Evolutionary conservation across 2,888 invertebrate species (phyloP).

Genomic region (Lycaena phlaeas): DNA sequence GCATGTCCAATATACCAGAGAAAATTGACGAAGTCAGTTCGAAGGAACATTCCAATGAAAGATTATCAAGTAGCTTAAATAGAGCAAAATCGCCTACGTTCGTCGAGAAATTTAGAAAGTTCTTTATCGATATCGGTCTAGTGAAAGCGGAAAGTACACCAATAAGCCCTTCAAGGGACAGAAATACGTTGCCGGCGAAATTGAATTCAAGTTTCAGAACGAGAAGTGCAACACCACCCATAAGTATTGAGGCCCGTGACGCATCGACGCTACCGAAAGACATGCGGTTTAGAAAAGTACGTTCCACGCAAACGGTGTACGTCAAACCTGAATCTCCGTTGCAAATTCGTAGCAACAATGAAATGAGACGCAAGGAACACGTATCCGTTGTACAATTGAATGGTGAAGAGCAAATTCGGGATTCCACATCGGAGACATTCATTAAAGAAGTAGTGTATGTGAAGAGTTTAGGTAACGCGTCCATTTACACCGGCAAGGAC

Average conservation of each 20-base stretch:
- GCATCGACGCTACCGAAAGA: constrained; percentile 59
- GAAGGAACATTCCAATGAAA: constrained; percentile 42
- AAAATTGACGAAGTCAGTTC: constrained; percentile 47
- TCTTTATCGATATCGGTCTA: constrained; percentile 56
- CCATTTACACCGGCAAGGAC: constrained; percentile 47
- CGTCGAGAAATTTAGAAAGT: constrained; percentile 62
- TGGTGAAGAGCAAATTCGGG: constrained; percentile 43
- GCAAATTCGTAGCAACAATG: constrained; percentile 25
- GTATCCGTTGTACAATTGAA: constrained; percentile 57
- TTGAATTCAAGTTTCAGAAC: constrained; percentile 48
- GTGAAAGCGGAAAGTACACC: constrained; percentile 42
- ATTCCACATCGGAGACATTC: constrained; percentile 36
- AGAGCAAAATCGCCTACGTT: constrained; percentile 60
- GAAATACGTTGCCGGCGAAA: constrained; percentile 51
- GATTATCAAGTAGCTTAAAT: constrained; percentile 50
- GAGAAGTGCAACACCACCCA: constrained; percentile 41
- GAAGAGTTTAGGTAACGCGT: constrained; percentile 45
- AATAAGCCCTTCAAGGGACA: constrained; percentile 20
- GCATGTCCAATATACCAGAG: constrained; percentile 61
- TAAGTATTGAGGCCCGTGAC: constrained; percentile 36
- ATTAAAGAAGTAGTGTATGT: constrained; percentile 49
- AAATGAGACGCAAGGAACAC: constrained; percentile 41
- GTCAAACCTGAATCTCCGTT: constrained; percentile 49
- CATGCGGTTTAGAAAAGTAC: constrained; percentile 58
- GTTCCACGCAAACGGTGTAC: constrained; percentile 59